Percentiles rank a stretch among this genome's conserved stretches.
These are phyloP conservation scores for Penaeus monodon DNA, from an alignment of 2,888 invertebrate genomes.

Conservation along the genomic window DNA sequence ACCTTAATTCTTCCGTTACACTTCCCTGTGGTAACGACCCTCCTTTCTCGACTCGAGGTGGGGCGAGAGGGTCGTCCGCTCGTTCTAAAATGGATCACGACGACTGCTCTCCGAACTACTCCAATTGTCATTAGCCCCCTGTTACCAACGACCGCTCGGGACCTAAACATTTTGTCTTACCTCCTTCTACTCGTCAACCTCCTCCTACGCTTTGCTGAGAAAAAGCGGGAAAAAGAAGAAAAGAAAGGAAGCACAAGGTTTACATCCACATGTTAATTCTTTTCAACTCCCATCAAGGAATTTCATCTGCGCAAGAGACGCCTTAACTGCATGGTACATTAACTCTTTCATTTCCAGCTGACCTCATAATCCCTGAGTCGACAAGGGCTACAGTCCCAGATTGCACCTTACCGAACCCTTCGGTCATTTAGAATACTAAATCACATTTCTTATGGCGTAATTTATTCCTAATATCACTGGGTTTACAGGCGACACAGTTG, in stretches of 20 bases:
- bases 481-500: conserved; percentile 1
- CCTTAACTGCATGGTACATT: conserved; percentile 17
- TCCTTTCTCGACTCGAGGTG: too few relatives aligned
- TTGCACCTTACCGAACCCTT: neutral
- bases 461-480: conserved; percentile 4
- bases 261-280: conserved; percentile 7
- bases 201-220: too few relatives aligned
- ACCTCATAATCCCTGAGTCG: conserved; percentile 12
- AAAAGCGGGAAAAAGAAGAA: neutral
- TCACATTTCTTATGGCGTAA: conserved; percentile 8
- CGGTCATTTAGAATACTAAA: conserved; percentile 7
- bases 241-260: neutral
- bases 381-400: neutral
- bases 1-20: too few relatives aligned
- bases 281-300: neutral
- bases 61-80: too few relatives aligned
- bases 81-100: too few relatives aligned
- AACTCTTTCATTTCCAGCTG: conserved; percentile 25
- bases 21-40: too few relatives aligned
- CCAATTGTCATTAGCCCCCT: too few relatives aligned
- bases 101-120: too few relatives aligned
- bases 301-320: conserved; percentile 13
- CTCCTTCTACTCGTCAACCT: too few relatives aligned
- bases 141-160: too few relatives aligned
- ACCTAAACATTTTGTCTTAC: too few relatives aligned